Conservation (phyloP, 2,113 vertebrate species). For the Lepidothrix coronata region DNA sequence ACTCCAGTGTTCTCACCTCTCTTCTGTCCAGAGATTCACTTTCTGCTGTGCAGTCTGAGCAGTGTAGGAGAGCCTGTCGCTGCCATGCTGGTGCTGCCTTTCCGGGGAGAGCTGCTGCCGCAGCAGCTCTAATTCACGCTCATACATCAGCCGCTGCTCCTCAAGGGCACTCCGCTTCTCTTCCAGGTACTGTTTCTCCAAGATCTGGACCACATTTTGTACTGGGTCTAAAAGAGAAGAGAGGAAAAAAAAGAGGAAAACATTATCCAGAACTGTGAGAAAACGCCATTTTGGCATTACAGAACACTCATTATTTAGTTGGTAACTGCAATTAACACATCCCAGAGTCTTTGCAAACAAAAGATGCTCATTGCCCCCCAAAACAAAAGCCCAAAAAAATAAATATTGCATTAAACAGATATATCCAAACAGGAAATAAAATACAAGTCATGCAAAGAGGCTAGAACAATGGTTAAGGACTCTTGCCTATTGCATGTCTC, state of each 20-base stretch:
- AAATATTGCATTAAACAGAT: neutral
- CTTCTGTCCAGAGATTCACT: slow-evolving; percentile 91
- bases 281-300: neutral
- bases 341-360: neutral
- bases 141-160: slow-evolving; percentile 95
- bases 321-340: neutral
- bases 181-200: slow-evolving; percentile 96
- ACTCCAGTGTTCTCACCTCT: slow-evolving; percentile 79
- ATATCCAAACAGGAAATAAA: neutral
- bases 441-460: neutral
- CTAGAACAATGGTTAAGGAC: neutral
- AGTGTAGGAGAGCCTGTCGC: slow-evolving; percentile 82
- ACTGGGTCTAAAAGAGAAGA: slow-evolving; percentile 82
- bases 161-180: slow-evolving; percentile 93
- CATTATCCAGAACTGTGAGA: neutral
- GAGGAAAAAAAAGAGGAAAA: accelerated
- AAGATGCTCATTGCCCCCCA: neutral
- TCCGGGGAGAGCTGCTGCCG: slow-evolving; percentile 94
- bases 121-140: slow-evolving; percentile 90
- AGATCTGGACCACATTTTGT: slow-evolving; percentile 91
- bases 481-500: neutral
- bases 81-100: slow-evolving; percentile 79
- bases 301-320: neutral
- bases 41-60: slow-evolving; percentile 84
- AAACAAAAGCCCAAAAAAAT: neutral